Conservation (phyloP, 2,888 invertebrate species). For the Ptilodon capucinus region DNA sequence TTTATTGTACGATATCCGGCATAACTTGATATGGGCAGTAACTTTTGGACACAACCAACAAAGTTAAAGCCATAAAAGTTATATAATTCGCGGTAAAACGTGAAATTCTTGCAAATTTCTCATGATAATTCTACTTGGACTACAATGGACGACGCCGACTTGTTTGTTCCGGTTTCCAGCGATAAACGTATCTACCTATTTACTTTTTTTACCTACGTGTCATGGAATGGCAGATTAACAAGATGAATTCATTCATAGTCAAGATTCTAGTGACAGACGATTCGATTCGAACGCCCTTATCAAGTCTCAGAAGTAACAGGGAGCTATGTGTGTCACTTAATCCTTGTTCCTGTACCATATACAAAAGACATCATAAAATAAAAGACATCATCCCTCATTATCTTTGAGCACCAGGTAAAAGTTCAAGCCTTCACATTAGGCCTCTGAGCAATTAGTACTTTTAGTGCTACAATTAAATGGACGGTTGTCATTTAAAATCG, state of each 20-base stretch:
- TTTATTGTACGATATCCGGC: no score
- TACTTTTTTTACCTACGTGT: no score
- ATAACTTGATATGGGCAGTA: no score
- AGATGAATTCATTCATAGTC: not conserved
- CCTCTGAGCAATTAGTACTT: not conserved
- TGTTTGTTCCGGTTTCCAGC: constrained; percentile 14
- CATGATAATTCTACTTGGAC: not conserved
- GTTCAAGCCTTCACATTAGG: not conserved
- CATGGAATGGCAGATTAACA: not conserved
- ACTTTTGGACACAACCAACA: not conserved
- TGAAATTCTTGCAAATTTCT: constrained; percentile 5
- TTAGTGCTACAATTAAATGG: not conserved
- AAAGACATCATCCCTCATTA: no score
- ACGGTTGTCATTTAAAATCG: not conserved
- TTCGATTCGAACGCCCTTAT: no score
- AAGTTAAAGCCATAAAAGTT: not conserved
- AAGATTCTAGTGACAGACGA: no score
- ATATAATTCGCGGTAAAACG: constrained; percentile 1
- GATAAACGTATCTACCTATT: constrained; percentile 3
- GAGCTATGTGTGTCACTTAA: no score
- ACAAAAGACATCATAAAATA: no score
- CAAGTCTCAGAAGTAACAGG: no score
- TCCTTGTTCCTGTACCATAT: no score
- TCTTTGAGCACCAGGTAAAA: no score
- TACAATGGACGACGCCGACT: not conserved